Evolutionary conservation across 2,888 invertebrate genomes (phyloP), one percentile per base, ranked within the genome.

Genomic region (Orthosia cruda): DNA sequence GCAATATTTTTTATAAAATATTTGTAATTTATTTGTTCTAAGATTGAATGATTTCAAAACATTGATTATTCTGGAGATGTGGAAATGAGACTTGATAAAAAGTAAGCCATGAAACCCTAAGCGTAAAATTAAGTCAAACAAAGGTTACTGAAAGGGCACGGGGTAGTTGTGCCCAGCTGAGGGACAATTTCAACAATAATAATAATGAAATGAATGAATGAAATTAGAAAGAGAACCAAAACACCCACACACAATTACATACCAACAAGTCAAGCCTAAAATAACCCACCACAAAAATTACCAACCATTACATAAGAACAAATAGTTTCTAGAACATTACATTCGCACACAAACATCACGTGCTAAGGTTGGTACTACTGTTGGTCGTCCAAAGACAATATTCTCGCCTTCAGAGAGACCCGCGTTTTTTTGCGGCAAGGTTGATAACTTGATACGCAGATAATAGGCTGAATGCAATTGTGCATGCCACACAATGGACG

Each of bases 371-470:
- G 61, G 45, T 4, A 61, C 15, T 20, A 9, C 20, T 61, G 40
- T 40, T 9, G 20, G 59, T 13, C 20, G 15, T 54, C 65, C 58
- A 55, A 79, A 69, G 50, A 69, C 77, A 79, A 82, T 83, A 82
- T 71, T 58, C 40, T 83, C 23, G 64, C 57, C 52, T 69, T 70
- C 73, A 66, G 49, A 50, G 9, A 32, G 26, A 65, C 23, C 45
- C 32, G 13, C 45, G 70, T 69, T 74, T 75, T 74, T 75, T 76
- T 72, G 64, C 55, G 13, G 16, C 86, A 86, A 86, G 86, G 88
- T 71, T 80, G 77, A 75, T 76, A 86, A 88, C 86, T 71, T 80
- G 77, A 75, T 76, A 77, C 5, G 20, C 20, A 72, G 88, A 86
- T 86, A 87, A 74, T 68, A 26, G 58, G 16, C 45, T 59, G 63